Base-by-base conservation (phyloP, 1,140 invertebrate genomes). In the Pogonomyrmex barbatus region DNA sequence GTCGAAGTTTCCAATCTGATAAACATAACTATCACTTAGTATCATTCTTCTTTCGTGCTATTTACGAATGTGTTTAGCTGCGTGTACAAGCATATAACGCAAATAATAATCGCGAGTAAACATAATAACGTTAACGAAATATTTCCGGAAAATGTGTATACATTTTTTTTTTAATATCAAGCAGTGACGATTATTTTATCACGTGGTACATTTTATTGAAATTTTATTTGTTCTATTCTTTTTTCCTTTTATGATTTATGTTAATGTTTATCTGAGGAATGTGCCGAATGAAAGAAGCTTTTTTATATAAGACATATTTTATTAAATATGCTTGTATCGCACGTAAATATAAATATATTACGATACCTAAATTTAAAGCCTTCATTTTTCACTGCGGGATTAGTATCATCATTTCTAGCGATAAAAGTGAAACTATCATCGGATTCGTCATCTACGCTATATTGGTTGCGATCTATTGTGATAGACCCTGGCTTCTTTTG, bases 341-440 rank as follows among this genome's bases (percentile, higher is more conserved):
- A 5, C 6, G n/a, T 14, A 17, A 12, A 42, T 4, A 17, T 65
- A 63, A 78, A 71, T 58, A 12, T n/a, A 76, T 71, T 54, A 12
- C 17, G 14, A 45, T 91, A 94, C 93, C 92, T 93, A 75, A 93
- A 92, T 42, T 92, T 88, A 39, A 92, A 86, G 17, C 90, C 91
- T n/a, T 90, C 88, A 54, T 94, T 89, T 83, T 93, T 89, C 50
- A 93, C 85, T 62, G 83, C 90, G 4, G 90, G 88, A 78, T 90
- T 82, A 47, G 67, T 88, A 60, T 92, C 89, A 9, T 90, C 87
- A n/a, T 89, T 88, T 67, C 77, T 91, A 39, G 58, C 56, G 50
- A 86, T 85, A 87, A 93, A 92, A 71, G 68, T 88, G 56, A 89
- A 91, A 82, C 67, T 78, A 83, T 89, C 86, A 9, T 81, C 70